A percentile compares a stretch with the other conserved stretches of the same genome.
Evolutionary conservation across 2,797 vertebrate genomes (phyloP).

Genomic region (Pantherophis vulpinus): DNA sequence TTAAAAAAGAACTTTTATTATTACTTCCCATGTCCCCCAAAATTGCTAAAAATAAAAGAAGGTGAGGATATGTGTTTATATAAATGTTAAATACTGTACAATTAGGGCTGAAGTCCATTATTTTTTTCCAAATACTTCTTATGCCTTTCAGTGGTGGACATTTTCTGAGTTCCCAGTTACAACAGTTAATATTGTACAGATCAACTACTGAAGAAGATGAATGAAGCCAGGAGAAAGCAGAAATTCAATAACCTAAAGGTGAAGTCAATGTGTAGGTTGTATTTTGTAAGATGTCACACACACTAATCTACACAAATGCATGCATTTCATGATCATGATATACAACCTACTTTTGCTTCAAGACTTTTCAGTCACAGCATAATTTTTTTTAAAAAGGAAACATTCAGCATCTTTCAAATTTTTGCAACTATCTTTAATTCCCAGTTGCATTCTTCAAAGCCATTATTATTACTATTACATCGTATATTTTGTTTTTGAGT

Average conservation of each 20-base stretch:
- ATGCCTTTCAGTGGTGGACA: not conserved
- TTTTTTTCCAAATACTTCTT: not conserved
- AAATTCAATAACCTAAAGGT: not conserved
- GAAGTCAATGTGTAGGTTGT: not conserved
- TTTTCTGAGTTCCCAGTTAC: not conserved
- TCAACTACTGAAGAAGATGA: not conserved
- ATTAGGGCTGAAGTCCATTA: not conserved
- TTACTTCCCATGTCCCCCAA: not conserved
- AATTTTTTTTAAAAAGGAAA: not conserved
- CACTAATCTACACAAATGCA: not conserved
- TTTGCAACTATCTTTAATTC: not conserved
- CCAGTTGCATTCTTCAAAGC: not conserved
- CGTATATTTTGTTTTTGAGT: not conserved
- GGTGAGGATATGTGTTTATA: not conserved
- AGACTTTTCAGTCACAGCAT: not conserved
- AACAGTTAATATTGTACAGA: not conserved
- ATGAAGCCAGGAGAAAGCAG: not conserved
- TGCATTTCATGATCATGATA: not conserved
- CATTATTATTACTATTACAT: not conserved
- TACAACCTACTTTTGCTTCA: not conserved
- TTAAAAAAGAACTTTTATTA: not conserved
- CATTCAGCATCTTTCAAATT: not conserved
- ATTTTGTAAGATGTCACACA: not conserved
- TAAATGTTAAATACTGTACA: not conserved
- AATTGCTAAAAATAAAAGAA: not conserved